Percentiles rank a stretch among this genome's conserved stretches.
Conservation (phyloP, 2,113 vertebrate species). For the Leucosticte australis region DNA sequence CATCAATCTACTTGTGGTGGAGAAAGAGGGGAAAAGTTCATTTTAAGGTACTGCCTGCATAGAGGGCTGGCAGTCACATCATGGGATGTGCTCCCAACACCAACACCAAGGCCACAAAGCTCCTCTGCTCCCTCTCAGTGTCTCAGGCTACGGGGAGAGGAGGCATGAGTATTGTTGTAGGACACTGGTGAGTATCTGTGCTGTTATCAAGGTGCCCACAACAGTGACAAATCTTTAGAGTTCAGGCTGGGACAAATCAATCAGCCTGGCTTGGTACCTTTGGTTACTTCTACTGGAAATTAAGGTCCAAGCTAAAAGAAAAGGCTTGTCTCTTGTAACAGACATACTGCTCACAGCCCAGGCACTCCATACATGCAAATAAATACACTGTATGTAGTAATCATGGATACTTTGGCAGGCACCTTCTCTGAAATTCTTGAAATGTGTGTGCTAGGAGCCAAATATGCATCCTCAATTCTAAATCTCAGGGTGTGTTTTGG, state of each 20-base stretch:
- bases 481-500: not conserved
- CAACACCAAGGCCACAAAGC: accelerated
- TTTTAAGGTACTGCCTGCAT: not conserved
- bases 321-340: not conserved
- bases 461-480: not conserved
- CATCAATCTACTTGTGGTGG: not conserved
- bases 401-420: not conserved
- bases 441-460: not conserved
- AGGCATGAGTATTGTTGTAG: not conserved
- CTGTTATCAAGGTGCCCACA: not conserved
- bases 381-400: not conserved
- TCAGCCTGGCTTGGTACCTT: not conserved
- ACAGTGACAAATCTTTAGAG: not conserved
- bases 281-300: not conserved
- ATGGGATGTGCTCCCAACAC: accelerated
- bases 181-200: not conserved
- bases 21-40: not conserved
- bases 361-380: not conserved
- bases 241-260: not conserved
- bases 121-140: not conserved
- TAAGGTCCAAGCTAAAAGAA: not conserved
- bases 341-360: not conserved
- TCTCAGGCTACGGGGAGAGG: not conserved
- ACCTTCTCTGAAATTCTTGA: not conserved
- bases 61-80: not conserved